Conservation (phyloP, 2,797 vertebrate genomes). For the Sebastes kiyomatsui region DNA sequence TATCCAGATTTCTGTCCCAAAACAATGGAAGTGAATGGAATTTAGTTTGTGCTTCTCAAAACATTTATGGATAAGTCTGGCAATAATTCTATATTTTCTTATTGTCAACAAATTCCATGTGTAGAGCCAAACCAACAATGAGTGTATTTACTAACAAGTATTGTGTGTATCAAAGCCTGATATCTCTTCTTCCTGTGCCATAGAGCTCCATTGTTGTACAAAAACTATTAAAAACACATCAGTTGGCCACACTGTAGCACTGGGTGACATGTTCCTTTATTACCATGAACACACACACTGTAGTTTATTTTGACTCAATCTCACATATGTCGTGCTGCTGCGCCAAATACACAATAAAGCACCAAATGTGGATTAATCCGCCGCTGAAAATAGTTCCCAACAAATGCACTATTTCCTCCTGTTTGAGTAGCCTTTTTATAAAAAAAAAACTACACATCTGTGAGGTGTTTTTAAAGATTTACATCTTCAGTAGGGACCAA, state of each 20-base stretch:
- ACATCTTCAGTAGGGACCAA: neutral
- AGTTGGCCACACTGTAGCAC: neutral
- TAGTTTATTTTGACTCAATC: neutral
- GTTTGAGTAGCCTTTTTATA: neutral
- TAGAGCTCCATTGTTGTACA: neutral
- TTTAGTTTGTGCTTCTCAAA: neutral
- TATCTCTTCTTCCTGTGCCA: neutral
- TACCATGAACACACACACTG: neutral
- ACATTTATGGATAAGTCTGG: neutral
- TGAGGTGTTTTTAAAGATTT: neutral
- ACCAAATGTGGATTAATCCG: neutral
- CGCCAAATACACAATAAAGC: neutral
- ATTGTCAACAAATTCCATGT: neutral
- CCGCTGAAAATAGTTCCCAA: neutral
- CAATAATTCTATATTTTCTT: neutral
- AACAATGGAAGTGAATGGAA: neutral
- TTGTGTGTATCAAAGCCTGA: neutral
- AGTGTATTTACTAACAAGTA: neutral
- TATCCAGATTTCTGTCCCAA: neutral
- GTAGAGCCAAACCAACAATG: neutral
- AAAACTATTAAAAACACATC: neutral
- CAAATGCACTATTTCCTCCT: neutral
- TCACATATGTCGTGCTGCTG: neutral
- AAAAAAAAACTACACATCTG: neutral
- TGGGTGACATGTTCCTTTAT: too few relatives aligned